phyloP scores from a whole-genome alignment of 2,888 invertebrate species.

The Chamaedrilus cognettii region DNA sequence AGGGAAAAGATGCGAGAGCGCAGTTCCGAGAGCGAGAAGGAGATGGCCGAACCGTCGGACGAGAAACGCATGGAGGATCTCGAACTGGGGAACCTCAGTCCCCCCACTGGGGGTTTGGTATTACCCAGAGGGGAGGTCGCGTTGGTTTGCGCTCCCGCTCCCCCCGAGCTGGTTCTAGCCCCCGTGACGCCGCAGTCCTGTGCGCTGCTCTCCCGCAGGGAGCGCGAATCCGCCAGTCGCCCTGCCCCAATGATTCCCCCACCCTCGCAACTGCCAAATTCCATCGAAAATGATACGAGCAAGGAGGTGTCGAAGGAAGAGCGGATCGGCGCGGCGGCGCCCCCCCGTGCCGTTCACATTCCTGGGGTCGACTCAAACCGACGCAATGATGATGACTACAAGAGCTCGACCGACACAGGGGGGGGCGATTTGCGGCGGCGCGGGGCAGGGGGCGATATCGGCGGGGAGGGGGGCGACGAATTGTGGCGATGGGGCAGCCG shows the following conservation, averaged over 20 bases:
- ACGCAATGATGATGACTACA: not conserved
- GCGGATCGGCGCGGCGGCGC: not conserved
- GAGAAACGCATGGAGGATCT: slow-evolving; percentile 31
- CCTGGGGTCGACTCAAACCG: slow-evolving; percentile 7
- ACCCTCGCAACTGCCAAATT: not conserved
- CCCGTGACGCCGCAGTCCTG: not conserved
- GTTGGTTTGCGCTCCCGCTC: too few relatives aligned
- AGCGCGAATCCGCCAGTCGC: not conserved
- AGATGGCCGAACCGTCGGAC: slow-evolving; percentile 31
- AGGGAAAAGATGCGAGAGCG: slow-evolving; percentile 11
- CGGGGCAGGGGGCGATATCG: not conserved
- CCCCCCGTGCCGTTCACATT: not conserved
- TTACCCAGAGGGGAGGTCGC: not conserved
- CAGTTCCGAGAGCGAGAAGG: slow-evolving; percentile 32
- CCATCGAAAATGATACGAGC: not conserved
- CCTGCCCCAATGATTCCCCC: not conserved
- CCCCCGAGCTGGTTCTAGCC: too few relatives aligned
- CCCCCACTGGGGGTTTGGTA: slow-evolving; percentile 3
- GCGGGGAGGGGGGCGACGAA: not conserved
- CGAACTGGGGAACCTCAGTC: slow-evolving; percentile 28
- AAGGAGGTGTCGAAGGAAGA: too few relatives aligned
- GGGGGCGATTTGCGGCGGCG: slow-evolving; percentile 14
- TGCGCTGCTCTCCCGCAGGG: not conserved
- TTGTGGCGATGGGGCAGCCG: slow-evolving; percentile 9
- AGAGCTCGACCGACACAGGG: not conserved